A percentile compares a stretch with the other conserved stretches of the same genome.
These are phyloP conservation scores for Dipus sagitta DNA, from an alignment of 2,797 vertebrate species.

Conservation along the genomic window DNA sequence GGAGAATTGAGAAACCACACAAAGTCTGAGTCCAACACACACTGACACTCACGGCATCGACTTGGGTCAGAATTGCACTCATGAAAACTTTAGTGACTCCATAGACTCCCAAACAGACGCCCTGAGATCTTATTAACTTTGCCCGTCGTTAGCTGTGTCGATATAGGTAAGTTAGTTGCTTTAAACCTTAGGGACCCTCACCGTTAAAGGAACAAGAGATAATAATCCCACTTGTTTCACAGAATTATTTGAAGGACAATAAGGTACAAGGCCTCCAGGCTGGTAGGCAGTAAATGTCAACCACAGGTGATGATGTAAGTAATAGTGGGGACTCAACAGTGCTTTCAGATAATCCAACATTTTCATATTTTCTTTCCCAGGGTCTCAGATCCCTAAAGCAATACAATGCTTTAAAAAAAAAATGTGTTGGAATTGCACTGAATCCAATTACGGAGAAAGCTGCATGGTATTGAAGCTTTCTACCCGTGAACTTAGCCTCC, in stretches of 20 bases:
- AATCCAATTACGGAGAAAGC: slow-evolving; percentile 20
- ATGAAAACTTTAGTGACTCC: background rate
- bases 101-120: background rate
- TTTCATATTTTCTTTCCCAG: background rate
- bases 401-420: background rate
- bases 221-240: background rate
- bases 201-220: background rate
- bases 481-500: background rate
- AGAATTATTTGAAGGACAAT: background rate
- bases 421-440: slow-evolving; percentile 22
- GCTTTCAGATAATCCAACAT: slow-evolving; percentile 1
- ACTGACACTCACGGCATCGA: background rate
- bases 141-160: background rate
- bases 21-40: background rate
- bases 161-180: background rate
- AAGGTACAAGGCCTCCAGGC: background rate
- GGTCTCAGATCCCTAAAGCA: background rate
- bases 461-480: background rate
- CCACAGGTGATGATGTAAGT: background rate
- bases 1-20: background rate
- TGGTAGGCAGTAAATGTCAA: background rate
- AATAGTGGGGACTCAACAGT: background rate
- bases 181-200: background rate
- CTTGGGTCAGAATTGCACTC: background rate
- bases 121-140: background rate